Evolutionary conservation across 2,113 vertebrate species (phyloP).

Genomic region (Myiopsitta monachus): DNA sequence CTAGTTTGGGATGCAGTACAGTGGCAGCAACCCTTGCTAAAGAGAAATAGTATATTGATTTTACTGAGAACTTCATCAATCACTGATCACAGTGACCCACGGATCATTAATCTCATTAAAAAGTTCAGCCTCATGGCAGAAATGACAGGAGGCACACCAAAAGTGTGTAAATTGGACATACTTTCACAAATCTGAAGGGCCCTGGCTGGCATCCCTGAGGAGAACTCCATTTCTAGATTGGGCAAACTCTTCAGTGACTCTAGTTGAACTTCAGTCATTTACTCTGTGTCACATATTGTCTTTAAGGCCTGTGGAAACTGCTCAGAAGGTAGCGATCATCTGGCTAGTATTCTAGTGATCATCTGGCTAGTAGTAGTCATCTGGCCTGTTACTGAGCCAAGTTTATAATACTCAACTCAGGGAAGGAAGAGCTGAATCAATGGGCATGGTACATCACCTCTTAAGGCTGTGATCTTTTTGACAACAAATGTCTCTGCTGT

Average conservation of each 20-base stretch:
- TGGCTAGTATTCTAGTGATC: too few relatives aligned
- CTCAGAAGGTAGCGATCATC: too few relatives aligned
- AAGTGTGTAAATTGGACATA: neutral
- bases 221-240: neutral
- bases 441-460: neutral
- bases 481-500: neutral
- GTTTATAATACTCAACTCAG: neutral
- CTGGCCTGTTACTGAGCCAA: neutral
- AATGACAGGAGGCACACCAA: neutral
- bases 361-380: too few relatives aligned
- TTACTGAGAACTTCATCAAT: conserved; percentile 57
- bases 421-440: neutral
- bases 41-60: conserved; percentile 50
- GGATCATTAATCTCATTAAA: conserved; percentile 54
- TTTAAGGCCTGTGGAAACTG: neutral
- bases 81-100: neutral
- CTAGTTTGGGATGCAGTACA: neutral
- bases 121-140: conserved; percentile 11
- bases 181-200: neutral
- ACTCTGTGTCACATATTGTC: neutral
- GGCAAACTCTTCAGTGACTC: neutral
- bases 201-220: neutral
- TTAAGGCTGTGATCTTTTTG: neutral
- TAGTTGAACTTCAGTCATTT: neutral
- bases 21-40: neutral